Evolutionary conservation across 2,888 invertebrate genomes (phyloP), one percentile per base, ranked within the genome.

Genomic region (Eulithis prunata): DNA sequence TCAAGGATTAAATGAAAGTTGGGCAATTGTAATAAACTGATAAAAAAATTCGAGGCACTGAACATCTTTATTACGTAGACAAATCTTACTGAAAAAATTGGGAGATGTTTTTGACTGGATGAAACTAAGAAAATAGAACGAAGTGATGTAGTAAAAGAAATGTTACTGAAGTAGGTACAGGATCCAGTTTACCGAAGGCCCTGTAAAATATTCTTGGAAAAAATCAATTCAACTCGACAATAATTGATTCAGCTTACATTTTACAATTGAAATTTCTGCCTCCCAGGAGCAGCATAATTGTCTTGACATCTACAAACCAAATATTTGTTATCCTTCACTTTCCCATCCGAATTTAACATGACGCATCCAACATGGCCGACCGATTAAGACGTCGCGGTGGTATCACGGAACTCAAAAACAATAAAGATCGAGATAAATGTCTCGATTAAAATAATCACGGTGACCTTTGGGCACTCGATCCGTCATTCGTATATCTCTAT

Each of bases 391-490:
- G 85, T 88, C 84, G 79, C 79, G 77, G 74, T 71, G 73, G 72
- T 78, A 80, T 77, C 75, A 78, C 86, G 86, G 85, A 86, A 87
- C 83, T 85, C 75, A 78, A 84, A 86, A 87, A 89, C 87, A 88
- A 87, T 87, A 85, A 85, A 83, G 81, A 84, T 81, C 83, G 83
- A 88, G 87, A 89, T 89, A 83, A 86, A 87, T 85, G 86, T 87
- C 84, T 85, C 87, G 88, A 89, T 89, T 88, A 89, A 87, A 86
- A 87, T 88, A 88, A 89, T 88, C 88, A 84, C 77, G 80, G 77
- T 83, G 87, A 88, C 89, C 89, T 88, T 87, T 88, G 75, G 74
- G 78, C 75, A 74, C 77, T 67, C 80, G 83, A 86, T 85, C 83
- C 79, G 85, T 87, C 87, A 86, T 83, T 77, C 76, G 79, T 81